These are phyloP conservation scores for Atta texana DNA, from an alignment of 1,140 invertebrate species.

Conservation along the genomic window DNA sequence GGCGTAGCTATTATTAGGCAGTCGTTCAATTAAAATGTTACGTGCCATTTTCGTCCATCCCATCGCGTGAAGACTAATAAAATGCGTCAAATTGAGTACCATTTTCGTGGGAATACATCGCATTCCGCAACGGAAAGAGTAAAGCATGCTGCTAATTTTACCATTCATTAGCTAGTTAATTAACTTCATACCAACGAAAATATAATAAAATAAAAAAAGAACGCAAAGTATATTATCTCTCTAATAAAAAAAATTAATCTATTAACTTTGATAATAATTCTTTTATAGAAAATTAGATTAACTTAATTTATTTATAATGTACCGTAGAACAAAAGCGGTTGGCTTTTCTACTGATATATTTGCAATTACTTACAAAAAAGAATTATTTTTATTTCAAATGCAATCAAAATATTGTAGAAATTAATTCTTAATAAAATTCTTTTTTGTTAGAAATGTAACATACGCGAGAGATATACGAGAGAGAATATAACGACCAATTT, in stretches of 20 bases:
- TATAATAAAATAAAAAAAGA: neutral
- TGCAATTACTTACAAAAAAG: neutral
- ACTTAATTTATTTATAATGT: neutral
- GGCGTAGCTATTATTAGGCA: slow-evolving; percentile 35
- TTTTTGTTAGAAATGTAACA: neutral
- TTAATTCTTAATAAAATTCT: neutral
- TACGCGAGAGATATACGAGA: slow-evolving; percentile 21
- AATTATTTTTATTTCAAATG: neutral
- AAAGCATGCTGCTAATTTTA: slow-evolving; percentile 15
- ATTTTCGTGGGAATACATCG: slow-evolving; percentile 19
- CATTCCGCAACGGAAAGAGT: neutral
- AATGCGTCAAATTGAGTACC: slow-evolving; percentile 13
- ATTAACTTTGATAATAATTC: neutral
- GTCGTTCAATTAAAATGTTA: slow-evolving; percentile 53
- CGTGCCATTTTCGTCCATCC: slow-evolving; percentile 33
- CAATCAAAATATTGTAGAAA: neutral
- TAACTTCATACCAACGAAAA: slow-evolving; percentile 12
- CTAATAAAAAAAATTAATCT: neutral
- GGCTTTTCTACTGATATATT: neutral
- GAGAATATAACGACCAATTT: slow-evolving; percentile 55
- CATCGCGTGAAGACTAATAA: slow-evolving; percentile 16
- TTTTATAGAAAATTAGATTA: neutral
- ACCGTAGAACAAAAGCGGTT: neutral
- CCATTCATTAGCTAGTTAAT: neutral
- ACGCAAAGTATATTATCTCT: neutral